Evolutionary conservation across 1,140 invertebrate genomes (phyloP).

Genomic region (Oppia nitens): DNA sequence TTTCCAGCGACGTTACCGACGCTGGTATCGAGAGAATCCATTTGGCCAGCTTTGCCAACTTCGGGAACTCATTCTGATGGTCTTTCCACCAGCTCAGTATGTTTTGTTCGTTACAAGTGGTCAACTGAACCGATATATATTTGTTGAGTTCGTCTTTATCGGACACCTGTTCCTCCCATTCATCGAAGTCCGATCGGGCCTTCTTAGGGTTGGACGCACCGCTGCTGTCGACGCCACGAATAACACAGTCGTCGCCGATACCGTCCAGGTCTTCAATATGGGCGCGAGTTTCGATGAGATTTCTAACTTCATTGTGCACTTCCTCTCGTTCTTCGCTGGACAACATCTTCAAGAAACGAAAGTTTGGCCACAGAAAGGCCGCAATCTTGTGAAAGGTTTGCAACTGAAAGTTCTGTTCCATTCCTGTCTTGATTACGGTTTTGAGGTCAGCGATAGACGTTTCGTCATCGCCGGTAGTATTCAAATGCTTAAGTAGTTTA

Average conservation of each 20-base stretch:
- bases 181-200: conserved; percentile 12
- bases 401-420: conserved; percentile 12
- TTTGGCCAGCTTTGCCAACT: conserved; percentile 15
- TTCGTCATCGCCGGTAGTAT: neutral
- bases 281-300: conserved; percentile 8
- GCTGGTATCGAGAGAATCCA: conserved; percentile 17
- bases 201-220: neutral
- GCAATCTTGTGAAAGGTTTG: conserved; percentile 15
- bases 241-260: neutral
- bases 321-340: conserved; percentile 15
- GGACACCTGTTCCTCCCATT: conserved; percentile 15
- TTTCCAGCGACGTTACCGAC: conserved; percentile 14
- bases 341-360: conserved; percentile 19
- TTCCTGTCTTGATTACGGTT: neutral
- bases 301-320: conserved; percentile 16
- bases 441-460: neutral
- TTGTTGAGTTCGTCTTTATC: conserved; percentile 16
- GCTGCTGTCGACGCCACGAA: neutral
- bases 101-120: conserved; percentile 14
- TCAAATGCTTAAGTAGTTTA: conserved; percentile 14
- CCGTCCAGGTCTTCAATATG: too few relatives aligned
- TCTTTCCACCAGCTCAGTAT: conserved; percentile 19
- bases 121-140: conserved; percentile 14
- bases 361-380: conserved; percentile 19
- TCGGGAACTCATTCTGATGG: conserved; percentile 14